Evolutionary conservation across 2,113 vertebrate species (phyloP), one percentile per base, ranked within the genome.

Genomic region (Mirza zaza): DNA sequence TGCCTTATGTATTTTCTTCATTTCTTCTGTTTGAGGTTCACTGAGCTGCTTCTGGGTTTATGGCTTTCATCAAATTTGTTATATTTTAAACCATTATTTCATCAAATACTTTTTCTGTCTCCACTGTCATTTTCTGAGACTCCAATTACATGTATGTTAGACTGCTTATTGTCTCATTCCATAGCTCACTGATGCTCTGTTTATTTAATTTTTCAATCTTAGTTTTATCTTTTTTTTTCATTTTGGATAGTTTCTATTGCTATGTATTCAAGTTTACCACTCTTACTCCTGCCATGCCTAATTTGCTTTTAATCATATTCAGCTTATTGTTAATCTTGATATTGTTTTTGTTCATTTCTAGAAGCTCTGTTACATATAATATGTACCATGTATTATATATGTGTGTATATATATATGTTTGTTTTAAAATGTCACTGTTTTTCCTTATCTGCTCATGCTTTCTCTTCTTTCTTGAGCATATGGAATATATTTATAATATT

Each of bases 61-160:
- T 88, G 32, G 21, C 52, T 93, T 94, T 93, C 73, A 63, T 70
- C 45, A 87, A 81, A 88, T 76, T 80, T 80, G 27, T 91, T 91
- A 80, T 85, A 84, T 76, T 80, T 92, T 9, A 45, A 95, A 45
- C 29, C 42, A 87, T 79, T 73, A 50, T 89, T 87, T 92, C 39
- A 42, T 82, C 20, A 94, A 77, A 34, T 61, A 27, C 7, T 70
- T 84, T 96, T 94, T 59, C 39, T 67, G 12, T 61, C 23, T 57
- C 48, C 9, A 32, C 5, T 85, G 48, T 2, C 9, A 32, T 59
- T 92, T 90, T 77, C 57, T 87, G n/a, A 63, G 50, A 63, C 34
- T 87, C 39, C 6, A 76, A 5, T 82, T 81, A 68, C 12, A 76
- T 36, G 17, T 50, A 39, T 34, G 14, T 77, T 89, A 82, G 27